Evolutionary conservation across 2,113 vertebrate genomes (phyloP).

Genomic region (Rhynchomys soricoides): DNA sequence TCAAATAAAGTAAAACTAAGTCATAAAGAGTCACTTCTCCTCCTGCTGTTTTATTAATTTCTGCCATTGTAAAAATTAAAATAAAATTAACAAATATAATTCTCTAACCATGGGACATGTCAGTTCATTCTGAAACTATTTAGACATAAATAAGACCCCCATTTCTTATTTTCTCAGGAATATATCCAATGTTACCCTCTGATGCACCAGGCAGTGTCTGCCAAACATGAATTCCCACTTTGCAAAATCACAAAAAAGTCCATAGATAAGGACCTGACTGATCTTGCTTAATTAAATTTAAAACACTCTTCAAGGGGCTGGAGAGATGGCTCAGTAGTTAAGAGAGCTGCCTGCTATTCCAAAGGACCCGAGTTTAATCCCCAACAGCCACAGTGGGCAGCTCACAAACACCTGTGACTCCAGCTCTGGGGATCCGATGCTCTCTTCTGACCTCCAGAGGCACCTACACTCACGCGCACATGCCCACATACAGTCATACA

Average conservation of each 20-base stretch:
- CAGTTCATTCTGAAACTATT: constrained; percentile 27
- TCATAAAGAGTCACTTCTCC: constrained; percentile 9
- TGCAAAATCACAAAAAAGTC: constrained; percentile 36
- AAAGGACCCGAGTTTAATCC: neutral
- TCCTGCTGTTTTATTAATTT: constrained; percentile 38
- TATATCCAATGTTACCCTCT: neutral
- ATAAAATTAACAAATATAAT: neutral
- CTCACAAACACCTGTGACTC: neutral
- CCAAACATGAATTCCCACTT: constrained; percentile 8
- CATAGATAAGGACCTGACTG: neutral
- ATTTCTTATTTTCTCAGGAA: constrained; percentile 29
- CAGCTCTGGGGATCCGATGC: neutral
- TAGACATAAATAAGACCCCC: neutral
- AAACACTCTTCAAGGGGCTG: neutral
- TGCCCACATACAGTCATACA: neutral
- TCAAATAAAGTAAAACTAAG: neutral
- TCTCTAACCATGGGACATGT: constrained; percentile 21
- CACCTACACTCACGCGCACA: neutral
- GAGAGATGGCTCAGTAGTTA: neutral
- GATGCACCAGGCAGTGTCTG: neutral
- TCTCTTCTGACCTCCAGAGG: neutral
- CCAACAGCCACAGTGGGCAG: neutral
- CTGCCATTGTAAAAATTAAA: constrained; percentile 39
- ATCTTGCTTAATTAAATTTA: constrained; percentile 30
- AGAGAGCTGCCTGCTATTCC: neutral